Percentiles rank a stretch among this genome's conserved stretches.
phyloP scores from a whole-genome alignment of 1,140 invertebrate genomes.

The Holotrichia oblita region DNA sequence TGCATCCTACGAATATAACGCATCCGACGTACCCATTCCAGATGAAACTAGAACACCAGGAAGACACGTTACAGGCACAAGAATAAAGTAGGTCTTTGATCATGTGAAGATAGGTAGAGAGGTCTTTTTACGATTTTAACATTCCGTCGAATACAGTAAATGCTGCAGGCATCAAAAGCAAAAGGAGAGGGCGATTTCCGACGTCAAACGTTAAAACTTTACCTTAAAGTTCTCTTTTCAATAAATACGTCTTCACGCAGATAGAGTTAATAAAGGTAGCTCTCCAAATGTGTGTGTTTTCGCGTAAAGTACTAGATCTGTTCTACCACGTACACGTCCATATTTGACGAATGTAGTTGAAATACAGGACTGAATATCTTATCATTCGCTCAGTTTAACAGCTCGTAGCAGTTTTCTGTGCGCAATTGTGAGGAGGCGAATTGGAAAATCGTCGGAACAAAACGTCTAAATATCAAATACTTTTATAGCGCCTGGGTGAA shows the following conservation, averaged over 20 bases:
- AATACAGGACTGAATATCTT: not conserved
- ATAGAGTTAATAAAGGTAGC: not conserved
- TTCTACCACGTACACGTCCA: not conserved
- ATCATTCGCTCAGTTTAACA: slow-evolving; percentile 33
- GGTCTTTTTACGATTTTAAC: slow-evolving; percentile 14
- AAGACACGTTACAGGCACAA: not conserved
- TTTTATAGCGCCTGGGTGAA: slow-evolving; percentile 1
- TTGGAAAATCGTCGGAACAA: slow-evolving; percentile 20
- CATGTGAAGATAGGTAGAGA: not conserved
- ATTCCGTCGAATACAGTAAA: slow-evolving; percentile 5
- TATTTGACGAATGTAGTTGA: not conserved
- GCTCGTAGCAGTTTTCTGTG: not conserved
- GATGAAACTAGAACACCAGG: not conserved
- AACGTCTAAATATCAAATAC: slow-evolving; percentile 25
- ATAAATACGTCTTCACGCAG: slow-evolving; percentile 16
- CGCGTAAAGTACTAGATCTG: not conserved
- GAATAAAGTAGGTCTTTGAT: slow-evolving; percentile 11
- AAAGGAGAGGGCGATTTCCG: not conserved
- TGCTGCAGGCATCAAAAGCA: slow-evolving; percentile 19
- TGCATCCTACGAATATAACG: not conserved
- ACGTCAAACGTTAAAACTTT: slow-evolving; percentile 12
- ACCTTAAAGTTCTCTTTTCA: not conserved
- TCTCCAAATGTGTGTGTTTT: not conserved
- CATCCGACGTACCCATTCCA: not conserved
- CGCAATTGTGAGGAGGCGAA: slow-evolving; percentile 17